These are phyloP conservation scores for Baronia brevicornis DNA, from an alignment of 2,888 invertebrate genomes.

Conservation along the genomic window DNA sequence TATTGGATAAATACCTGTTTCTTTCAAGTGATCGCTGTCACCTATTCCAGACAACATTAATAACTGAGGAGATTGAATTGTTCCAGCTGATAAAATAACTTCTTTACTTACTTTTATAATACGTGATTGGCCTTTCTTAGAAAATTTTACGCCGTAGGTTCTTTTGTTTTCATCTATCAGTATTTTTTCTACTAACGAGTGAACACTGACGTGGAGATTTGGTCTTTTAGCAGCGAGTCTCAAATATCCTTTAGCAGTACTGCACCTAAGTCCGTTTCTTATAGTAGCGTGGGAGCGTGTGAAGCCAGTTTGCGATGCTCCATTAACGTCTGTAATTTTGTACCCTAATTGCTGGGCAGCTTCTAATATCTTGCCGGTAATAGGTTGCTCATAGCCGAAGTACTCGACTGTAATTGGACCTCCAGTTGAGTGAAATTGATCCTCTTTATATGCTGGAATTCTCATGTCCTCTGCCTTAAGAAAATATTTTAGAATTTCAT, in stretches of 20 bases:
- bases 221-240: slow-evolving; percentile 78
- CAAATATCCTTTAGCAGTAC: slow-evolving; percentile 88
- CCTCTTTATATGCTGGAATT: slow-evolving; percentile 75
- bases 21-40: slow-evolving; percentile 76
- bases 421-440: slow-evolving; percentile 80
- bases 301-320: slow-evolving; percentile 86
- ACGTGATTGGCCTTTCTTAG: slow-evolving; percentile 69
- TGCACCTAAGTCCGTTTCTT: slow-evolving; percentile 86
- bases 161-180: slow-evolving; percentile 77
- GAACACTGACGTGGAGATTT: slow-evolving; percentile 84
- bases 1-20: slow-evolving; percentile 77
- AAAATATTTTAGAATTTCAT: slow-evolving; percentile 84
- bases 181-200: slow-evolving; percentile 81
- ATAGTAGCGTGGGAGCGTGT: slow-evolving; percentile 85
- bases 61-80: slow-evolving; percentile 89
- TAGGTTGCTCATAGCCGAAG: slow-evolving; percentile 81
- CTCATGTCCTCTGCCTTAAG: slow-evolving; percentile 86
- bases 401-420: slow-evolving; percentile 85
- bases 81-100: slow-evolving; percentile 89
- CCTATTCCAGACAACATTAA: slow-evolving; percentile 92
- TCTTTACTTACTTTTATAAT: slow-evolving; percentile 81
- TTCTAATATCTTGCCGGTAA: slow-evolving; percentile 80
- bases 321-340: slow-evolving; percentile 83
- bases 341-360: slow-evolving; percentile 84
- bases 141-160: slow-evolving; percentile 81